phyloP scores from a whole-genome alignment of 92 coral and sea anemone species.

The Palythoa caribaeorum region DNA sequence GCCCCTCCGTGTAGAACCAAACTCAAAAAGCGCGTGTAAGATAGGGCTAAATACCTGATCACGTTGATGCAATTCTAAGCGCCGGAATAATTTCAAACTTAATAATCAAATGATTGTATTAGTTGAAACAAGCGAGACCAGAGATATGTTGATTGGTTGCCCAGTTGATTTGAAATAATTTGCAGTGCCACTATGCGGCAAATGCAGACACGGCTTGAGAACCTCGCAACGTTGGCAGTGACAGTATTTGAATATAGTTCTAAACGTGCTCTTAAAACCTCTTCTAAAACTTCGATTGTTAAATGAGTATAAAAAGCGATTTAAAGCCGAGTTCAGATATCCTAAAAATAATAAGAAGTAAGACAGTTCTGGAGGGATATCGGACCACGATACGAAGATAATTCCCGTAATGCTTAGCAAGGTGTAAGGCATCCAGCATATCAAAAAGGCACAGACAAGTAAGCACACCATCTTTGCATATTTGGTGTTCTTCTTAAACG shows the following conservation, averaged over 20 bases:
- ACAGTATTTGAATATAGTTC: not conserved
- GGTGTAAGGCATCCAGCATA: constrained; percentile 90
- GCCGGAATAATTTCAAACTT: not conserved
- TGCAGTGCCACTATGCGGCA: not conserved
- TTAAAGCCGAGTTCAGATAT: constrained; percentile 86
- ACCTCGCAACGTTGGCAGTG: constrained; percentile 1
- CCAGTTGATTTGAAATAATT: not conserved
- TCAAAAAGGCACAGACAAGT: constrained; percentile 78
- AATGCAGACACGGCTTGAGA: not conserved
- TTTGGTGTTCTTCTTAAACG: constrained; percentile 72
- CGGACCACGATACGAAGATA: not conserved
- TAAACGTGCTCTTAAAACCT: constrained; percentile 68
- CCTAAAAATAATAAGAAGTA: constrained; percentile 74
- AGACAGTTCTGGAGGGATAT: constrained; percentile 54
- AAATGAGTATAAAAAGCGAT: constrained; percentile 89
- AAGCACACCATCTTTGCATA: constrained; percentile 78
- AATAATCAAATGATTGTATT: not conserved
- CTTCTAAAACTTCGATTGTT: constrained; percentile 84
- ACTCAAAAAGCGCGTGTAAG: too few species aligned
- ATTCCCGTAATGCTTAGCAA: constrained; percentile 65
- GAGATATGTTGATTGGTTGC: constrained; percentile 1
- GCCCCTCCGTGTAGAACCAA: too few species aligned
- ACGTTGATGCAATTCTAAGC: too few species aligned
- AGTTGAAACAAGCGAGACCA: constrained; percentile 8
- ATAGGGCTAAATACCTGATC: too few species aligned